Conservation (phyloP, 2,888 invertebrate genomes). For the Melieria omissa region DNA sequence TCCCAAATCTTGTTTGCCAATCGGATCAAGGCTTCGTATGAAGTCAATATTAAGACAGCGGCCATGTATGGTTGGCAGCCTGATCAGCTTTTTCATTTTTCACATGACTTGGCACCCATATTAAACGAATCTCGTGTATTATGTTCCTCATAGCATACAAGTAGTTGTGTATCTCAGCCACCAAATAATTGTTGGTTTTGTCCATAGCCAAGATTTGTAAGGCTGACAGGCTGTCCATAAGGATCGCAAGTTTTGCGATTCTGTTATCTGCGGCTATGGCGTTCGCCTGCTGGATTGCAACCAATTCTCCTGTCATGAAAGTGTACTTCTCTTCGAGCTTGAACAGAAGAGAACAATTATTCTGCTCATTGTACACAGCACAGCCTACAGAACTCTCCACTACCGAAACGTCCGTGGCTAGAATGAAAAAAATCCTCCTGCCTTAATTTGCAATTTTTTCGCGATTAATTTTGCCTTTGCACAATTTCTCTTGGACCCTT, state of each 20-base stretch:
- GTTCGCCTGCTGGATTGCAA: background rate
- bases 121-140: background rate
- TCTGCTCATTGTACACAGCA: background rate
- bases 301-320: background rate
- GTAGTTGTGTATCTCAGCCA: background rate
- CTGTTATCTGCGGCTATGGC: background rate
- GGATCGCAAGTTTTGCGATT: background rate
- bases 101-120: background rate
- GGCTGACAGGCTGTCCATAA: too few species aligned
- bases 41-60: background rate
- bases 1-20: background rate
- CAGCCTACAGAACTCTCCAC: background rate
- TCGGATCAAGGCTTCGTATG: background rate
- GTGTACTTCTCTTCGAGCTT: background rate
- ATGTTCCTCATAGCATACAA: too few species aligned
- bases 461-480: too few species aligned
- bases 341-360: background rate
- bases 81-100: background rate
- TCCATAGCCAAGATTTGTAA: background rate
- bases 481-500: too few species aligned
- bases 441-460: too few species aligned
- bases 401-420: background rate
- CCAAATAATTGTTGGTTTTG: background rate
- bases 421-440: background rate
- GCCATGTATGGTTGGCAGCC: background rate